Percentiles rank a stretch among this genome's conserved stretches.
Evolutionary conservation across 2,888 invertebrate genomes (phyloP).

Genomic region (Archips xylosteana): DNA sequence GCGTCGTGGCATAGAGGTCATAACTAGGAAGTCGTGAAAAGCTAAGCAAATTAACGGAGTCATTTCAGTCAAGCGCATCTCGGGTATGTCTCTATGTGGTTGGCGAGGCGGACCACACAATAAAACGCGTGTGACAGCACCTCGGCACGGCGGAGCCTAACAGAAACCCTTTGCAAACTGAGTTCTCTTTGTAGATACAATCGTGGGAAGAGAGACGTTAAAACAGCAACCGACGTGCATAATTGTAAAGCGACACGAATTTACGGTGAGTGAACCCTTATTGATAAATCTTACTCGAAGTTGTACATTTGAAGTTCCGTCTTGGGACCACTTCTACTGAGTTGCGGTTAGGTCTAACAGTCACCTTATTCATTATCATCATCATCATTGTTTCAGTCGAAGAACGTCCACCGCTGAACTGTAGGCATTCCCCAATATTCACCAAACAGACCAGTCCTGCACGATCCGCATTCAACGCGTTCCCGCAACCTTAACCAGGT

Average conservation of each 20-base stretch:
- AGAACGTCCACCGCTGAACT: too few relatives aligned
- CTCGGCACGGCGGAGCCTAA: conserved; percentile 57
- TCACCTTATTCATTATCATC: not conserved
- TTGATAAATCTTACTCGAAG: not conserved
- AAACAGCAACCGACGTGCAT: conserved; percentile 52
- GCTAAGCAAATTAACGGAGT: conserved; percentile 12
- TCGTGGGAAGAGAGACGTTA: conserved; percentile 78
- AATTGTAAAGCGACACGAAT: conserved; percentile 3
- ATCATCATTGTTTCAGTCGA: too few relatives aligned
- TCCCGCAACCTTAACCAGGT: too few relatives aligned
- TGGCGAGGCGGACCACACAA: conserved; percentile 45
- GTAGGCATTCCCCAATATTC: too few relatives aligned
- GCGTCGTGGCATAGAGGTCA: not conserved
- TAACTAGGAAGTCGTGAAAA: conserved; percentile 6
- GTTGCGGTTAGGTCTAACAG: not conserved
- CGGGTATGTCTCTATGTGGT: conserved; percentile 43
- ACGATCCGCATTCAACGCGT: too few relatives aligned
- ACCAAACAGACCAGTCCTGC: too few relatives aligned
- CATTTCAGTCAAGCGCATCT: conserved; percentile 12
- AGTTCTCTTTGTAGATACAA: conserved; percentile 67
- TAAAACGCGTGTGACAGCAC: conserved; percentile 52
- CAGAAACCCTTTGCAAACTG: conserved; percentile 69
- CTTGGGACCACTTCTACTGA: not conserved
- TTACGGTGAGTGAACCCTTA: not conserved
- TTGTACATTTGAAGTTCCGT: not conserved